Base-by-base conservation (phyloP, 2,888 invertebrate genomes). In the Fragum fragum region DNA sequence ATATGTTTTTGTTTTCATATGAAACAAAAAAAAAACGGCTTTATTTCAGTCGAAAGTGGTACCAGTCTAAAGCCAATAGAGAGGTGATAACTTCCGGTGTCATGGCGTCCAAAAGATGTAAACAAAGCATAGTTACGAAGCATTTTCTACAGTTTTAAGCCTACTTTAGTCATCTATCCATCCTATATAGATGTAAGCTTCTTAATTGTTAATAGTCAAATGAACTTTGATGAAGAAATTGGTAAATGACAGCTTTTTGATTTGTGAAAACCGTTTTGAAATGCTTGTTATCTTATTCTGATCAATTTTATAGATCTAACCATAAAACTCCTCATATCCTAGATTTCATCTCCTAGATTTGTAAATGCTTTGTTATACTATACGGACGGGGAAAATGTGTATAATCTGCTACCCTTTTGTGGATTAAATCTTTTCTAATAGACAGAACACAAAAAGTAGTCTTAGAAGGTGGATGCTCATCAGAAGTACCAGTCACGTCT, bases 21-120 rank as follows among this genome's bases (percentile, higher is more conserved):
- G n/a, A n/a, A n/a, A n/a, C n/a, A n/a, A n/a, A n/a, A n/a, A n/a
- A n/a, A n/a, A n/a, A n/a, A n/a, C n/a, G n/a, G n/a, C n/a, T n/a
- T n/a, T n/a, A n/a, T n/a, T n/a, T n/a, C n/a, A n/a, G n/a, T n/a
- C n/a, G 32, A 6, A 36, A 36, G 3, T 36, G 32, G 9, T 9
- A 3, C 32, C 32, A 36, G 32, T 36, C 32, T 36, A 36, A 36
- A n/a, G n/a, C 32, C 47, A 18, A 14, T 47, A 5, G 2, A 47
- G 47, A 3, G 16, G 47, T 47, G 3, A 18, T 47, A 66, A 42
- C 66, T 66, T 66, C 66, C 66, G 66, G 66, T 66, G 66, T 66
- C 66, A 66, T 66, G 66, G 66, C 66, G 66, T 39, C 39, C n/a
- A 16, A 66, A 42, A 21, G 18, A 42, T 42, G 42, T 66, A 66